phyloP scores from a whole-genome alignment of 2,113 vertebrate species.

The Tringa solitaria region DNA sequence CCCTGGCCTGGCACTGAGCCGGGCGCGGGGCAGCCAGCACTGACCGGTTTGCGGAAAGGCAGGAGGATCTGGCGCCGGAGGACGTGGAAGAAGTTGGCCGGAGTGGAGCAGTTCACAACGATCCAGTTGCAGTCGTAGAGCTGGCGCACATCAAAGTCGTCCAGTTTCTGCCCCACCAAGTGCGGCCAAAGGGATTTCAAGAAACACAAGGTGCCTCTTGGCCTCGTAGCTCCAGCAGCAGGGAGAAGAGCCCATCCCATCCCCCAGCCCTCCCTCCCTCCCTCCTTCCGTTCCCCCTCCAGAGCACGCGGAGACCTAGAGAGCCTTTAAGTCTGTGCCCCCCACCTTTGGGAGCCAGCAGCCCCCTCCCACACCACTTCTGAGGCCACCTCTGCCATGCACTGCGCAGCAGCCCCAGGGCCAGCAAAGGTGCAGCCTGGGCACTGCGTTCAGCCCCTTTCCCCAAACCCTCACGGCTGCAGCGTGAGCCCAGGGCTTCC shows the following conservation, averaged over 20 bases:
- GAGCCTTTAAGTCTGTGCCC: not conserved
- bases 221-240: fast-evolving
- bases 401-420: not conserved
- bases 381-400: not conserved
- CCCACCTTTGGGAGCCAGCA: not conserved
- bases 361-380: not conserved
- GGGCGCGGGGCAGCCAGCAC: not conserved
- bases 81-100: conserved; percentile 92
- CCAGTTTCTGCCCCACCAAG: conserved; percentile 73
- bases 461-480: not conserved
- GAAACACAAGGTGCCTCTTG: not conserved
- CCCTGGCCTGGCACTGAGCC: not conserved
- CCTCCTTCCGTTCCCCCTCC: not conserved
- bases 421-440: not conserved
- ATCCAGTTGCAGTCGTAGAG: conserved; percentile 96
- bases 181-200: not conserved
- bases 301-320: not conserved
- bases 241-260: not conserved
- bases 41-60: conserved; percentile 94
- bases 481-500: not conserved
- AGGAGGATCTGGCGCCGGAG: conserved; percentile 90
- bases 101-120: conserved; percentile 91
- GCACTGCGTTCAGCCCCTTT: not conserved
- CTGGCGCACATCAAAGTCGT: conserved; percentile 85
- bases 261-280: not conserved